phyloP scores from a whole-genome alignment of 2,113 vertebrate genomes.

The Sceloporus tristichus region DNA sequence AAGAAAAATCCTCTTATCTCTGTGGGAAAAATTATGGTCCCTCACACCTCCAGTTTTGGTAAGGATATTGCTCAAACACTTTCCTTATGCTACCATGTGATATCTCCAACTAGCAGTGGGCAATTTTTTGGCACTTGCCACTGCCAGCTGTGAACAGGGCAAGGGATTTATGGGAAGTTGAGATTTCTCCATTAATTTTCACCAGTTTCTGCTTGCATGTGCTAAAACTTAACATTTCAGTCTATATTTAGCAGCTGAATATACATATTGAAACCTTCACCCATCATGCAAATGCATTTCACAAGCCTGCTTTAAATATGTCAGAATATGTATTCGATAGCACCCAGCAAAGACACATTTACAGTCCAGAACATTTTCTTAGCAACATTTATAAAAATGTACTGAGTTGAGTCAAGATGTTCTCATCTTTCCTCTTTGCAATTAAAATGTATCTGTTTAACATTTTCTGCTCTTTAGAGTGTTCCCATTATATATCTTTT shows the following conservation, averaged over 20 bases:
- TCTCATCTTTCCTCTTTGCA: background rate
- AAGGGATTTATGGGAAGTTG: background rate
- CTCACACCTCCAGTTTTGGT: background rate
- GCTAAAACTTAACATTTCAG: background rate
- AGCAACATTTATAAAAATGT: constrained; percentile 17
- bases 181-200: background rate
- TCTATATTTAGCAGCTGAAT: too few species aligned
- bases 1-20: background rate
- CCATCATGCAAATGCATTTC: background rate
- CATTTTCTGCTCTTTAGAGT: too few species aligned
- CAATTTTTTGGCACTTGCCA: background rate
- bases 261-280: background rate
- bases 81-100: background rate
- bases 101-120: too few species aligned
- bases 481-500: constrained; percentile 21
- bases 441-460: constrained; percentile 32
- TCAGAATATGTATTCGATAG: background rate
- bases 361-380: background rate
- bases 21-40: background rate
- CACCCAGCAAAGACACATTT: background rate
- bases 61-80: background rate
- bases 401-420: background rate
- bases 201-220: background rate
- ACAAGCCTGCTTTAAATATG: background rate
- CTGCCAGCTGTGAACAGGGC: background rate